Evolutionary conservation across 2,797 vertebrate genomes (phyloP).

Genomic region (Fistularia commersonii): DNA sequence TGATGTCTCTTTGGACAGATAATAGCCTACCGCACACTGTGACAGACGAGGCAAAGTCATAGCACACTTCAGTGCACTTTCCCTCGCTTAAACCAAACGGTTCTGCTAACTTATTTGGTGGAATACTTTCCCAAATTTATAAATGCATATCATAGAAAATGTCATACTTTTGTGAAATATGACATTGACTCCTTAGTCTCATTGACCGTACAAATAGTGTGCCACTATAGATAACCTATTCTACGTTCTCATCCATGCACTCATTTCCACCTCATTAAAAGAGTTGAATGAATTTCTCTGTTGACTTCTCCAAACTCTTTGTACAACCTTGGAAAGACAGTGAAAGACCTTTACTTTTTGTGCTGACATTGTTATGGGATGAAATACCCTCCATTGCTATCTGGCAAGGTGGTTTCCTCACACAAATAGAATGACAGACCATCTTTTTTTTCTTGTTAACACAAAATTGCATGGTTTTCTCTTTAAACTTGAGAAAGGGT

Average conservation of each 20-base stretch:
- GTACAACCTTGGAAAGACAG: neutral
- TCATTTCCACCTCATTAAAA: slow-evolving; percentile 9
- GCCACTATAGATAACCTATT: slow-evolving; percentile 1
- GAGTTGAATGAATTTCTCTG: neutral
- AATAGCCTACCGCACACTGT: slow-evolving; percentile 48
- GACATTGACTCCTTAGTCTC: slow-evolving; percentile 2
- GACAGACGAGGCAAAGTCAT: slow-evolving; percentile 40
- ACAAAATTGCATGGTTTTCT: too few relatives aligned
- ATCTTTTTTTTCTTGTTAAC: too few relatives aligned
- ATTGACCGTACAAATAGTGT: slow-evolving; percentile 6
- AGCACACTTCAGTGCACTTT: slow-evolving; percentile 23
- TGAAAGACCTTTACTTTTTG: neutral
- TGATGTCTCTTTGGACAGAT: slow-evolving; percentile 58
- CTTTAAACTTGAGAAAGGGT: too few relatives aligned
- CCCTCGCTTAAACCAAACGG: slow-evolving; percentile 5
- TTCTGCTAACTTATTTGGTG: slow-evolving; percentile 5
- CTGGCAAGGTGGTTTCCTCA: too few relatives aligned
- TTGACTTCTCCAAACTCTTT: neutral
- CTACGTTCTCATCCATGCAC: neutral
- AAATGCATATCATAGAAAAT: slow-evolving; percentile 4
- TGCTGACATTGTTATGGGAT: too few relatives aligned
- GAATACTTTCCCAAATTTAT: slow-evolving; percentile 25
- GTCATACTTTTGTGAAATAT: too few relatives aligned
- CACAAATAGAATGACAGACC: too few relatives aligned
- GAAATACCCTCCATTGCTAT: too few relatives aligned